These are phyloP conservation scores for Laterallus jamaicensis DNA, from an alignment of 2,113 vertebrate species.

Conservation along the genomic window DNA sequence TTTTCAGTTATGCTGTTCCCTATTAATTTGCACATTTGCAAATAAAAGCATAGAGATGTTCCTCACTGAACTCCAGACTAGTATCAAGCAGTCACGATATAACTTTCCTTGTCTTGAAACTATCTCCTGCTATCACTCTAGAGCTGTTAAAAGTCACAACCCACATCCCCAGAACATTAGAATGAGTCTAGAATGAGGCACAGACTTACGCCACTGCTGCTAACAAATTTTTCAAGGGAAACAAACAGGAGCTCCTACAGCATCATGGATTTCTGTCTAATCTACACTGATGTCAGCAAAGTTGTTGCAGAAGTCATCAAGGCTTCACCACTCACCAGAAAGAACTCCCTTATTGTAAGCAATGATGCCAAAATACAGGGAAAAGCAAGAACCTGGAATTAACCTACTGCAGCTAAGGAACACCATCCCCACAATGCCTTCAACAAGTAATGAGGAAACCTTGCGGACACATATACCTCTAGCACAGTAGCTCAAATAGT, in stretches of 20 bases:
- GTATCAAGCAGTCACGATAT: background rate
- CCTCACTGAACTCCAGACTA: background rate
- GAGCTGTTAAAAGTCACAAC: background rate
- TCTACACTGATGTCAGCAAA: background rate
- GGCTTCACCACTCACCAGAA: background rate
- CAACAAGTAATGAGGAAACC: background rate
- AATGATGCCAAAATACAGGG: background rate
- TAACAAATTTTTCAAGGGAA: background rate
- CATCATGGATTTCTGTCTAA: background rate
- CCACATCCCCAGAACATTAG: background rate
- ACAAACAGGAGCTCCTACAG: background rate
- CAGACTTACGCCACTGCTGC: background rate
- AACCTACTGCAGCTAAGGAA: background rate
- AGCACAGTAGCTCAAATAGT: background rate
- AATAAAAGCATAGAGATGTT: background rate
- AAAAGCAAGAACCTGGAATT: background rate
- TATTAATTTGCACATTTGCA: background rate
- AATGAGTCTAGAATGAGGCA: background rate
- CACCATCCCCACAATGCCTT: background rate
- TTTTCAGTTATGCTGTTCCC: background rate
- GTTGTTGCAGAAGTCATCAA: background rate
- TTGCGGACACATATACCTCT: background rate
- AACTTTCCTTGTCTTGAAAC: background rate
- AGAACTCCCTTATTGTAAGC: background rate
- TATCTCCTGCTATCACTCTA: background rate